Base-by-base conservation (phyloP, 37 sponge, comb jelly and placozoan species). In the Haliclona indistincta region DNA sequence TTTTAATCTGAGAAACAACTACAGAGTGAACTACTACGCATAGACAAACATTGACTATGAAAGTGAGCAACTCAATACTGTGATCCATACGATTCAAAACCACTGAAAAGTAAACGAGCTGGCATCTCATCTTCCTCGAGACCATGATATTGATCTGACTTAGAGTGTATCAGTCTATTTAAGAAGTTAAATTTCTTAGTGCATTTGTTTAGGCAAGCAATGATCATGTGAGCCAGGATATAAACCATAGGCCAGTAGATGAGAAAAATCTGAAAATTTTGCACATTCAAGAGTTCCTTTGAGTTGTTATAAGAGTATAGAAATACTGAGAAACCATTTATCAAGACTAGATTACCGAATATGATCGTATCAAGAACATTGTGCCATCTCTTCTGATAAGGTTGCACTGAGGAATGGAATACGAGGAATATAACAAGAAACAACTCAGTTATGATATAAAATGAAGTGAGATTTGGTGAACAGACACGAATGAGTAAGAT, bases 331-430 rank as follows among this genome's bases (percentile, higher is more conserved):
- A 47, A 47, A 17, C 51, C 51, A 47, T 47, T 47, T 17, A 47
- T 47, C 13, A 47, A 17, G 15, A 15, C 51, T 10, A 47, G 51
- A 15, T 47, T 47, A 17, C 13, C 15, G 15, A 47, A 47, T 15
- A 47, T 47, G 13, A 47, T 17, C 51, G 66, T 64, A 35, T 64
- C 66, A n/a, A 64, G 36, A 2, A 33, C 36, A 30, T 64, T 64
- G 36, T 64, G 66, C 66, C 66, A 3, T 35, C 36, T 64, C 4
- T 22, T 8, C 4, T 36, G 7, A 35, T 64, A 64, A 4, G 66
- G 66, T 35, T 64, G 66, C 22, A 22, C 22, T n/a, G 28, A n/a
- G 7, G 66, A 30, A 4, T 64, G 66, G 3, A 64, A 22, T 3
- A 33, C 7, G 35, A 64, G 66, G 35, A 64, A 30, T 30, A 64